phyloP scores from a whole-genome alignment of 2,888 invertebrate genomes.

The Hyalella azteca region DNA sequence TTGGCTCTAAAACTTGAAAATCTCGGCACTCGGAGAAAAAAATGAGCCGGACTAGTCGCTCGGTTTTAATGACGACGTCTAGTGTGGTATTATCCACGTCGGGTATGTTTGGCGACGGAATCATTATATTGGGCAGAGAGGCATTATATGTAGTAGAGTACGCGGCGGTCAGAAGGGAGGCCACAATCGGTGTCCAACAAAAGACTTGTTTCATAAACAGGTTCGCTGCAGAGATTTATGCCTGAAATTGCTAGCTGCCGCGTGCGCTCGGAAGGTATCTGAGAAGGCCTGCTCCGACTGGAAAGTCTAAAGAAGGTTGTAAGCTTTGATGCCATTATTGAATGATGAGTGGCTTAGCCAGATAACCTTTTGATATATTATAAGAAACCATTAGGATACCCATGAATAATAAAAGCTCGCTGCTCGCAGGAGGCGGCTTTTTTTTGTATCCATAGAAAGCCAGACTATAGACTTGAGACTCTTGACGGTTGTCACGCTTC shows the following conservation, averaged over 20 bases:
- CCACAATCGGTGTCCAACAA: constrained; percentile 22
- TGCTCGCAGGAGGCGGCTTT: neutral
- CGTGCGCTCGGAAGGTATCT: neutral
- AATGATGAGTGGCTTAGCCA: constrained; percentile 5
- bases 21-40: neutral
- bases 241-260: constrained; percentile 1
- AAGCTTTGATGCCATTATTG: constrained; percentile 11
- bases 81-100: constrained; percentile 9
- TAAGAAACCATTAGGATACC: constrained; percentile 9
- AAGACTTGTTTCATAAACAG: constrained; percentile 32
- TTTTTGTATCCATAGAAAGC: neutral
- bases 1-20: neutral
- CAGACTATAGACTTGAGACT: neutral
- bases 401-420: neutral
- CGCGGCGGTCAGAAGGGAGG: neutral
- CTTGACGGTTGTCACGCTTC: neutral
- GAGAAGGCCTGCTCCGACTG: neutral
- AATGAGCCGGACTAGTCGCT: neutral
- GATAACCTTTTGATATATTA: constrained; percentile 18
- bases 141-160: neutral
- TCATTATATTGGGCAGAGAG: constrained; percentile 30
- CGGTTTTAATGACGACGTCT: constrained; percentile 13
- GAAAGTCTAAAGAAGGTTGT: neutral
- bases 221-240: constrained; percentile 26
- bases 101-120: constrained; percentile 33